Conservation (phyloP, 2,113 vertebrate species). For the Falcunculus frontatus region DNA sequence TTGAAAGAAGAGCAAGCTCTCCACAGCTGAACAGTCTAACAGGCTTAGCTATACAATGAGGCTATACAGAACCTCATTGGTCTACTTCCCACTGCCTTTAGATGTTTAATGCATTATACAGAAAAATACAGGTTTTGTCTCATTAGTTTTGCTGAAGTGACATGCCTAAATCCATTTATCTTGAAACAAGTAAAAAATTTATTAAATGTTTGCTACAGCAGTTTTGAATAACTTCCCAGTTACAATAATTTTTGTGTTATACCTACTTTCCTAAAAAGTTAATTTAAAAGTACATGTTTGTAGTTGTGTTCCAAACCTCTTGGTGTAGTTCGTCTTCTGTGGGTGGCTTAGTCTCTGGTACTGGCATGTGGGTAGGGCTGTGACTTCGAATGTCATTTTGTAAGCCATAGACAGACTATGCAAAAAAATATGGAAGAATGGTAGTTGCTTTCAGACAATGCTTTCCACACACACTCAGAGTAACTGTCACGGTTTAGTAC, state of each 20-base stretch:
- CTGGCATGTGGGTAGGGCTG: slow-evolving; percentile 90
- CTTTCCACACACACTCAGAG: not conserved
- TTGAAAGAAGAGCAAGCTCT: not conserved
- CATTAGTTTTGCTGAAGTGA: not conserved
- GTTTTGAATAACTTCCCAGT: not conserved
- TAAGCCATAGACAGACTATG: slow-evolving; percentile 92
- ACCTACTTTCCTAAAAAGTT: not conserved
- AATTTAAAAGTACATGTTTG: not conserved
- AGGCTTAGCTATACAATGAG: not conserved
- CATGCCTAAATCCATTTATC: not conserved
- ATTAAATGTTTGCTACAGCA: not conserved
- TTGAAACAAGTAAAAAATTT: not conserved
- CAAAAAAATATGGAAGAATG: slow-evolving; percentile 17
- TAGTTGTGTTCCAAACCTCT: slow-evolving; percentile 77
- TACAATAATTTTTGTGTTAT: not conserved
- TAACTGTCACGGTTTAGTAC: not conserved
- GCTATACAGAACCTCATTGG: not conserved
- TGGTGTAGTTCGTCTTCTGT: slow-evolving; percentile 91
- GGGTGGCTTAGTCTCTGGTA: slow-evolving; percentile 89
- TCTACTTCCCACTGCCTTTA: not conserved
- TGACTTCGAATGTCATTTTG: slow-evolving; percentile 94
- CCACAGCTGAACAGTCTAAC: not conserved
- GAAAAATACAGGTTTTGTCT: not conserved
- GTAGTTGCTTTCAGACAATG: not conserved
- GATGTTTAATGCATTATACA: not conserved